These are phyloP conservation scores for Brachyrhaphis roseni DNA, from an alignment of 2,797 vertebrate genomes.

Conservation along the genomic window DNA sequence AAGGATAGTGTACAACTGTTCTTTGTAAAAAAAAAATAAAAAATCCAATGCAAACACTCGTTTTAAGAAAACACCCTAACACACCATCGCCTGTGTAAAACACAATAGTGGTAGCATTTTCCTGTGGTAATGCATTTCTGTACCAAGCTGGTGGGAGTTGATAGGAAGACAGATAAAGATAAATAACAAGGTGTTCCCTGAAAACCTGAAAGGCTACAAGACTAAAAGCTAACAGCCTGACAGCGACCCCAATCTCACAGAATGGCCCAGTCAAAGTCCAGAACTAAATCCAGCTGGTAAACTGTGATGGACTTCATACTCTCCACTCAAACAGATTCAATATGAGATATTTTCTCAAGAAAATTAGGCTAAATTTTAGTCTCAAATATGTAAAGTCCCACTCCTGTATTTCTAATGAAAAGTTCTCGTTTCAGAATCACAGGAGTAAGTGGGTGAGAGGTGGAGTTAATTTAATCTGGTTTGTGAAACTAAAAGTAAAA, in stretches of 20 bases:
- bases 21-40: background rate
- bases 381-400: background rate
- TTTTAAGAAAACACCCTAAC: background rate
- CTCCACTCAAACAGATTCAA: background rate
- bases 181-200: background rate
- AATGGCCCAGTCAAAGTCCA: background rate
- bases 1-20: background rate
- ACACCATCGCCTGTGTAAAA: background rate
- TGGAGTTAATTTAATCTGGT: background rate
- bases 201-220: background rate
- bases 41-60: background rate
- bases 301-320: background rate
- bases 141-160: background rate
- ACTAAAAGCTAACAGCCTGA: background rate
- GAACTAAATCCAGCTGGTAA: background rate
- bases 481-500: background rate
- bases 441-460: background rate
- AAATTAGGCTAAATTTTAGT: background rate
- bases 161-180: background rate
- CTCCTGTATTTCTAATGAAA: background rate
- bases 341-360: background rate
- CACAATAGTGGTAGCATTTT: background rate
- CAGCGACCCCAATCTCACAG: background rate
- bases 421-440: background rate
- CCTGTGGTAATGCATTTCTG: background rate